A percentile compares a stretch with the other conserved stretches of the same genome.
phyloP scores from a whole-genome alignment of 2,888 invertebrate genomes.

The Teinopalpus imperialis region DNA sequence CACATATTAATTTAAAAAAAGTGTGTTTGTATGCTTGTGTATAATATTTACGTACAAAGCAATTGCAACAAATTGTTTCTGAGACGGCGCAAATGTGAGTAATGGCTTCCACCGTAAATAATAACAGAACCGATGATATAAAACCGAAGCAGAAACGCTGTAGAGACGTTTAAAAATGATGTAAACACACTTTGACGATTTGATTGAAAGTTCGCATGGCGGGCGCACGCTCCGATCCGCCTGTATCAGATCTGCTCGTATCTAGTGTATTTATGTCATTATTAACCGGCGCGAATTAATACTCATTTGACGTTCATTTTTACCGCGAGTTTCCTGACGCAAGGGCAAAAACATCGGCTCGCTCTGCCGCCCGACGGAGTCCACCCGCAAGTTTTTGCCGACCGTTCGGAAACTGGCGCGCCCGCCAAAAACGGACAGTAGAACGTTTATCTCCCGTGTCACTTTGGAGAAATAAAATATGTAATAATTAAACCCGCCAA shows the following conservation, averaged over 20 bases:
- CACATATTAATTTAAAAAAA: too few relatives aligned
- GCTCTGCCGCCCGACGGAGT: conserved; percentile 43
- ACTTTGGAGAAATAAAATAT: conserved; percentile 35
- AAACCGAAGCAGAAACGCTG: not conserved
- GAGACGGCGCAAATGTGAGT: conserved; percentile 13
- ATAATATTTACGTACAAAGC: conserved; percentile 10
- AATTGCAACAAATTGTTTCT: conserved; percentile 11
- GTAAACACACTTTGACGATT: conserved; percentile 19
- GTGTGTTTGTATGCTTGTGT: too few relatives aligned
- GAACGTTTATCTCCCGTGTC: conserved; percentile 41
- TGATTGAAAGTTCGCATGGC: conserved; percentile 8
- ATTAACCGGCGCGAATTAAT: conserved; percentile 80
- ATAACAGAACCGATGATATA: conserved; percentile 5
- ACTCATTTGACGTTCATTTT: conserved; percentile 77
- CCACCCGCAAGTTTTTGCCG: conserved; percentile 44
- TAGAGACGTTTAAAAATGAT: conserved; percentile 21
- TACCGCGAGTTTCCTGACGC: conserved; percentile 61
- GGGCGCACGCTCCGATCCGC: conserved; percentile 39
- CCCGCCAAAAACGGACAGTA: conserved; percentile 53
- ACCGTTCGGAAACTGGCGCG: conserved; percentile 35
- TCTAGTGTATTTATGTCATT: conserved; percentile 80
- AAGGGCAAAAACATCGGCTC: conserved; percentile 53
- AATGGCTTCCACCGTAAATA: conserved; percentile 11
- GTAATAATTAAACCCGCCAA: conserved; percentile 34
- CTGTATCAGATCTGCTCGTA: conserved; percentile 52